Percentiles rank a stretch among this genome's conserved stretches.
These are phyloP conservation scores for Gallinago media DNA, from an alignment of 2,113 vertebrate species.

Conservation along the genomic window DNA sequence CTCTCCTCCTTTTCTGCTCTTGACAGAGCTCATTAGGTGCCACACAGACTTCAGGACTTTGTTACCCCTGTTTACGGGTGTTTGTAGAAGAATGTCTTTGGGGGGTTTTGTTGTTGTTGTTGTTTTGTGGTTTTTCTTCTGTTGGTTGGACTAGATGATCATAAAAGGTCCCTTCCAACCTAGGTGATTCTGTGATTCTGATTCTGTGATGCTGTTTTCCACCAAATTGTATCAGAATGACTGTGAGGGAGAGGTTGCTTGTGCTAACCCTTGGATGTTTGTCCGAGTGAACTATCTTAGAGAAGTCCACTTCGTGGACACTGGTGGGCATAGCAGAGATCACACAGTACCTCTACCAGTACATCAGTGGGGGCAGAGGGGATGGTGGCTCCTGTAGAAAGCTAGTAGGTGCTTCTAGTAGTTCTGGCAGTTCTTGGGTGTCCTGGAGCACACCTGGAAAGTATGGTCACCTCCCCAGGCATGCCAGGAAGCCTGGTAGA, in stretches of 20 bases:
- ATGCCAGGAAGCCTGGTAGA: accelerated
- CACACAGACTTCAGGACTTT: neutral
- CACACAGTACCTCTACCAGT: neutral
- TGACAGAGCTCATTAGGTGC: neutral
- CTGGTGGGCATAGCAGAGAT: neutral
- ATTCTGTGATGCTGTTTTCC: neutral
- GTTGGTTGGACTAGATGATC: too few species aligned
- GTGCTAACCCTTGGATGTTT: neutral
- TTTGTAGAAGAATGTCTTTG: neutral
- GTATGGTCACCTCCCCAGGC: neutral
- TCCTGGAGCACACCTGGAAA: neutral
- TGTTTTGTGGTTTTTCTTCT: too few species aligned
- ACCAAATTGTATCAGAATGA: neutral
- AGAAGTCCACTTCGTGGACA: neutral
- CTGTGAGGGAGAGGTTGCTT: neutral
- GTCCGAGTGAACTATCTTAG: neutral
- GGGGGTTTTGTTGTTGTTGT: too few species aligned
- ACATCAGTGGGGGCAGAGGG: neutral
- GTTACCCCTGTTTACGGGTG: neutral
- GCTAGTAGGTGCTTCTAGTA: neutral
- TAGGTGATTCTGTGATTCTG: too few species aligned
- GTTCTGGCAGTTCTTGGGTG: neutral
- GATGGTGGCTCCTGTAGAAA: neutral
- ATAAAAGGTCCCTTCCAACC: too few species aligned
- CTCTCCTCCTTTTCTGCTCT: neutral